Percentiles rank a stretch among this genome's conserved stretches.
These are phyloP conservation scores for Trissolcus japonicus DNA, from an alignment of 2,888 invertebrate species.

Conservation along the genomic window DNA sequence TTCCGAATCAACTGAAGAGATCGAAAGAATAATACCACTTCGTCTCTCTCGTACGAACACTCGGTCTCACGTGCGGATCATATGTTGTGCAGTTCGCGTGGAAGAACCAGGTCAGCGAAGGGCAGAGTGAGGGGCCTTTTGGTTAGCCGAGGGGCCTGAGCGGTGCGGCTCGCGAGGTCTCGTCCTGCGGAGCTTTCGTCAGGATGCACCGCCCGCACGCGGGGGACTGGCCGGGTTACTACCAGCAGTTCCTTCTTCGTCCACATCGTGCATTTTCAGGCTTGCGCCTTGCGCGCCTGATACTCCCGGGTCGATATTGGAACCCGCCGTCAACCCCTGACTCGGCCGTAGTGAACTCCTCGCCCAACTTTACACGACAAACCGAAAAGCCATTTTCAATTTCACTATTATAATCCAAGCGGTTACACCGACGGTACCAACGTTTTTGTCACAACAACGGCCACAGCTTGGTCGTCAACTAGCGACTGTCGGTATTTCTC, in stretches of 20 bases:
- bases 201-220: constrained; percentile 73
- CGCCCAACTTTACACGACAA: constrained; percentile 40
- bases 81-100: constrained; percentile 28
- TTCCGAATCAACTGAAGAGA: constrained; percentile 11
- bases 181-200: constrained; percentile 40
- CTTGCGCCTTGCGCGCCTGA: constrained; percentile 72
- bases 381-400: neutral
- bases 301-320: constrained; percentile 74
- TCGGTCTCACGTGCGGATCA: constrained; percentile 44
- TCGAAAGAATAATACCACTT: constrained; percentile 15
- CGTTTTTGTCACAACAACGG: neutral
- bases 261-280: constrained; percentile 68
- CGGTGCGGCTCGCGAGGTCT: constrained; percentile 44
- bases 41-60: constrained; percentile 8
- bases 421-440: neutral
- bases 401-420: neutral
- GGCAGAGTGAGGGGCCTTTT: constrained; percentile 26
- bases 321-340: constrained; percentile 65
- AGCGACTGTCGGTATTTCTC: neutral
- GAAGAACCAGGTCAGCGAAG: constrained; percentile 38
- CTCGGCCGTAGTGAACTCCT: constrained; percentile 58
- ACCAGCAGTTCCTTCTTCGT: constrained; percentile 67
- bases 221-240: constrained; percentile 74
- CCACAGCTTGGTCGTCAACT: neutral
- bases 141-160: constrained; percentile 38